Evolutionary conservation across 2,888 invertebrate species (phyloP), one percentile per base, ranked within the genome.

Genomic region (Archips xylosteana): DNA sequence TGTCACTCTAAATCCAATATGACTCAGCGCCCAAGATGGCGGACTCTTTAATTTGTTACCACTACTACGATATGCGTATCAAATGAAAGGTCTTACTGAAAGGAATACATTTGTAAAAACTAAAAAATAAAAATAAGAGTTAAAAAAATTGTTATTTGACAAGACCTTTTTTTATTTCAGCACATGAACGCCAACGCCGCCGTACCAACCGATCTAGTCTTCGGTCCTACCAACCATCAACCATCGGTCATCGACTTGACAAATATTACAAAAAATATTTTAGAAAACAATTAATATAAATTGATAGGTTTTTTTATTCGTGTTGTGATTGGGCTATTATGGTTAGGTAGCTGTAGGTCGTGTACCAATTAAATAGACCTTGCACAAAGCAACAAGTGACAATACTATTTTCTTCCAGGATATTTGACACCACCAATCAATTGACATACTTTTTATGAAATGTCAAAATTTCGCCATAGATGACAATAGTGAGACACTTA

Each of bases 101-200:
- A 23, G 1, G 23, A 23, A 23, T 23, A 23, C 23, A 23, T 23
- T 23, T 23, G 23, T 23, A 23, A 1, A 1, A 23, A 23, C 23
- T 23, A 23, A 23, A 23, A 23, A 23, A 23, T 23, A 23, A 23
- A 23, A 23, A 23, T 23, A 1, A 23, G 23, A 23, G 23, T 23
- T 1, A 23, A 23, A 23, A 23, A 23, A 1, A 23, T 23, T 23
- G 23, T 23, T 39, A 39, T 1, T 4, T 39, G 39, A 39, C 4
- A 39, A 39, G 4, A 65, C 62, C 45, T 65, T 72, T 75, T 78
- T 74, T 76, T 34, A 64, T 87, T 87, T n/a, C 89, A 90, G 89
- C 72, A 87, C 90, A 86, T 89, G 88, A 89, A 82, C 73, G 34
- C 74, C 39, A 32, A 66, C 76, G 75, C 60, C 42, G 23, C 15